phyloP scores from a whole-genome alignment of 1,140 invertebrate genomes.

The Ceratosolen fusciceps region DNA sequence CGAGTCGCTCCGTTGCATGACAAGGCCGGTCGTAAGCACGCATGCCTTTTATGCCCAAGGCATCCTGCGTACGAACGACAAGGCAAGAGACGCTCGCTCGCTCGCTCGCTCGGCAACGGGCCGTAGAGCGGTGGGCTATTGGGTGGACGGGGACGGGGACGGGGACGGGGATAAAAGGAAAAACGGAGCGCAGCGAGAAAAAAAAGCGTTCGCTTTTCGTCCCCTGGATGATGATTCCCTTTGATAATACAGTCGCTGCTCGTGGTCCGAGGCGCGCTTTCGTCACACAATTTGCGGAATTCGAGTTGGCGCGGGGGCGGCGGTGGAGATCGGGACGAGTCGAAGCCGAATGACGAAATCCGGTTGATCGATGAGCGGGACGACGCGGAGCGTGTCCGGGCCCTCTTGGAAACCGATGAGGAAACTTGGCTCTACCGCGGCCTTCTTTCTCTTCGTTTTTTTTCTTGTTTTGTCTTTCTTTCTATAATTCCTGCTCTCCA shows the following conservation, averaged over 20 bases:
- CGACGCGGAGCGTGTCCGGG: not conserved
- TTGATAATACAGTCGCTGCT: not conserved
- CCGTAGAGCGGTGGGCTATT: too few species aligned
- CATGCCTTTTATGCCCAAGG: slow-evolving; percentile 29
- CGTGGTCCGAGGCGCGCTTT: not conserved
- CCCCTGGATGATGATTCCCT: slow-evolving; percentile 10
- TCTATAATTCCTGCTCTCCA: not conserved
- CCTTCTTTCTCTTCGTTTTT: not conserved
- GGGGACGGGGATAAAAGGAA: not conserved
- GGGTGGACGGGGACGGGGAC: not conserved
- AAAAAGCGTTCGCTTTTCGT: not conserved
- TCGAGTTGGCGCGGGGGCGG: not conserved
- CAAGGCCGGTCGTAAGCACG: slow-evolving; percentile 29
- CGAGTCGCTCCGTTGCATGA: not conserved
- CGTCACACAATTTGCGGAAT: slow-evolving; percentile 33
- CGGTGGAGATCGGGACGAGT: not conserved
- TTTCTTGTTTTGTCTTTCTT: not conserved
- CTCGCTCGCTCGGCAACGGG: too few species aligned
- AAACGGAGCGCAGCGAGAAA: slow-evolving; percentile 1
- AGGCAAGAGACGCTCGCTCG: too few species aligned
- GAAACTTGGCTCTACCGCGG: not conserved
- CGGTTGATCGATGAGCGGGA: slow-evolving; percentile 12
- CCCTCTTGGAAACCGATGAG: slow-evolving; percentile 13
- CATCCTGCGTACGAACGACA: too few species aligned
- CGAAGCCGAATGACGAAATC: slow-evolving; percentile 3